Conservation (phyloP, 2,888 invertebrate genomes). For the Penaeus monodon region DNA sequence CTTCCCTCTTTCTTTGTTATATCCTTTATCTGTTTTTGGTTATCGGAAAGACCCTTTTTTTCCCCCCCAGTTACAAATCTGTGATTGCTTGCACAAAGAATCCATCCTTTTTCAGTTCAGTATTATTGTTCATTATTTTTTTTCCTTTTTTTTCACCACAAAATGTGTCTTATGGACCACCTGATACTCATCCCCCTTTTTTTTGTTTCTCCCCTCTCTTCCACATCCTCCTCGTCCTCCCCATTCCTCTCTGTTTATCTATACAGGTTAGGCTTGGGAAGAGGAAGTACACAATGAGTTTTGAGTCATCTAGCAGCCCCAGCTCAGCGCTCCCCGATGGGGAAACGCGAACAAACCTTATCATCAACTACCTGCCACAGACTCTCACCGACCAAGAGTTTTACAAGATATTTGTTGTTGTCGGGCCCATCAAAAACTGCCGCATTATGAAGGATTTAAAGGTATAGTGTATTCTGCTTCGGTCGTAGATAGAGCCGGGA, state of each 20-base stretch:
- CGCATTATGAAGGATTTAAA: constrained; percentile 92
- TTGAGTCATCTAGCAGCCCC: constrained; percentile 40
- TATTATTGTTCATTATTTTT: too few species aligned
- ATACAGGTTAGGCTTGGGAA: constrained; percentile 47
- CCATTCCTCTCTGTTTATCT: neutral
- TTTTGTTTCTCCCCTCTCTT: neutral
- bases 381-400: constrained; percentile 92
- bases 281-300: constrained; percentile 49
- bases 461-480: constrained; percentile 71
- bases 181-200: too few species aligned
- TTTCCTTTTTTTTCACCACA: too few species aligned
- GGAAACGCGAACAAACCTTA: constrained; percentile 80
- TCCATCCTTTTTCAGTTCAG: neutral
- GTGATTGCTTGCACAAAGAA: neutral
- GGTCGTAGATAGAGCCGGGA: too few species aligned
- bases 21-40: too few species aligned
- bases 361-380: constrained; percentile 95
- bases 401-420: constrained; percentile 87
- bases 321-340: constrained; percentile 53
- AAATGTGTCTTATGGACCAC: too few species aligned
- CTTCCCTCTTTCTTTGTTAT: too few species aligned
- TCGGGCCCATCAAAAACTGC: constrained; percentile 90
- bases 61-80: neutral
- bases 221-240: neutral
- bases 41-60: neutral